Percentiles rank a stretch among this genome's conserved stretches.
These are phyloP conservation scores for Pseudomyrmex pallidus DNA, from an alignment of 1,140 invertebrate species.

Conservation along the genomic window DNA sequence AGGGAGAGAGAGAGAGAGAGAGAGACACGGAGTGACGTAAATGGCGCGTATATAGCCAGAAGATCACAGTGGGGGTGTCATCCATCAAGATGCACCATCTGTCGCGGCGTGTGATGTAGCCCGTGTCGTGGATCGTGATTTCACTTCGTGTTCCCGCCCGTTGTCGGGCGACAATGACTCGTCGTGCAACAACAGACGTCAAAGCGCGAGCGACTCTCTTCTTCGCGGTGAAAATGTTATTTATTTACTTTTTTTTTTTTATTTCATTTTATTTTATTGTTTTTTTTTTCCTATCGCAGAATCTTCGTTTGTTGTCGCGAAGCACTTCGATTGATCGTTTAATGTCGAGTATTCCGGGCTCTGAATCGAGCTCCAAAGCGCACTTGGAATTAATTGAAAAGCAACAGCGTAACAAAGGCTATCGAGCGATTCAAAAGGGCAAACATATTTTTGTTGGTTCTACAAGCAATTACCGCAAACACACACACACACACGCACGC, in stretches of 20 bases:
- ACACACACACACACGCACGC: too few species aligned
- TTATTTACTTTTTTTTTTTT: too few species aligned
- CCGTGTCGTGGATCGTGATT: conserved; percentile 34
- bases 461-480: neutral
- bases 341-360: neutral
- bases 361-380: neutral
- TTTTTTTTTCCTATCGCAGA: too few species aligned
- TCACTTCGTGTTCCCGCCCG: neutral
- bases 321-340: neutral
- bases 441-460: neutral
- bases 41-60: conserved; percentile 10
- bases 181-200: neutral
- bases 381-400: conserved; percentile 5
- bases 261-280: neutral
- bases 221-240: neutral
- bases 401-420: neutral
- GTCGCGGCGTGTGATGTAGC: conserved; percentile 1
- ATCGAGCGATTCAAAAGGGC: too few species aligned
- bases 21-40: conserved; percentile 41
- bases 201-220: neutral
- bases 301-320: neutral
- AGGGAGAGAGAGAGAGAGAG: too few species aligned
- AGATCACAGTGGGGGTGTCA: conserved; percentile 19
- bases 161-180: neutral
- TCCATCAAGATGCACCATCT: conserved; percentile 48